phyloP scores from a whole-genome alignment of 2,797 vertebrate species.

The Gymnoscopelus microlampas region DNA sequence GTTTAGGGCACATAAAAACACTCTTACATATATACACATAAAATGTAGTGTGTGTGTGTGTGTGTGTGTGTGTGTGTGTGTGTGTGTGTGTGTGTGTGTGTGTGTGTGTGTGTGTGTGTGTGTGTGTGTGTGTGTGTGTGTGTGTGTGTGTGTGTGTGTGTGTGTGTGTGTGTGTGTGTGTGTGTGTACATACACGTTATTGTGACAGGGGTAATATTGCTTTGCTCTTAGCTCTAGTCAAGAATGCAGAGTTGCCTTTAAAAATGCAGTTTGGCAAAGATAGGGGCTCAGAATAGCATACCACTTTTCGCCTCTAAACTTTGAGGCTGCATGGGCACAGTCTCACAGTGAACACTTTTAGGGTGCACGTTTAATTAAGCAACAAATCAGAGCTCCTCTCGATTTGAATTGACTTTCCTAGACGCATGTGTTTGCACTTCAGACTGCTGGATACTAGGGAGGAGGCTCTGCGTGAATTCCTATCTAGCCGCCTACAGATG shows the following conservation, averaged over 20 bases:
- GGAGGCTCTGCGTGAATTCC: constrained; percentile 78
- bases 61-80: constrained; percentile 54
- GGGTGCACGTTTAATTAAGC: constrained; percentile 87
- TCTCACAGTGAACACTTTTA: constrained; percentile 85
- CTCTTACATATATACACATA: no score
- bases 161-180: no score
- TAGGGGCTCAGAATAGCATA: constrained; percentile 89
- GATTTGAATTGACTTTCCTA: constrained; percentile 80
- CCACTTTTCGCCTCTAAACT: constrained; percentile 95
- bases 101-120: no score
- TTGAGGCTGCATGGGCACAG: constrained; percentile 79
- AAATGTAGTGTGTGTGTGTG: no score
- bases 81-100: no score
- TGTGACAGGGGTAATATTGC: constrained; percentile 87
- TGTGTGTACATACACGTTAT: constrained; percentile 55
- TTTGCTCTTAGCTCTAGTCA: constrained; percentile 93
- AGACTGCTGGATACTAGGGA: constrained; percentile 87
- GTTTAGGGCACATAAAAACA: constrained; percentile 12
- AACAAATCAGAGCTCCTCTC: constrained; percentile 91
- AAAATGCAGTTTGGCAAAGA: constrained; percentile 98
- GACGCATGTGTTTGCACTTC: constrained; percentile 94
- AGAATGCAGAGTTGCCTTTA: constrained; percentile 98
- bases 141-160: constrained; percentile 64
- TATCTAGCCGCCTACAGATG: constrained; percentile 85
- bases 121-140: constrained; percentile 24